A percentile compares a stretch with the other conserved stretches of the same genome.
These are phyloP conservation scores for Agapostemon virescens DNA, from an alignment of 2,888 invertebrate species.

Conservation along the genomic window DNA sequence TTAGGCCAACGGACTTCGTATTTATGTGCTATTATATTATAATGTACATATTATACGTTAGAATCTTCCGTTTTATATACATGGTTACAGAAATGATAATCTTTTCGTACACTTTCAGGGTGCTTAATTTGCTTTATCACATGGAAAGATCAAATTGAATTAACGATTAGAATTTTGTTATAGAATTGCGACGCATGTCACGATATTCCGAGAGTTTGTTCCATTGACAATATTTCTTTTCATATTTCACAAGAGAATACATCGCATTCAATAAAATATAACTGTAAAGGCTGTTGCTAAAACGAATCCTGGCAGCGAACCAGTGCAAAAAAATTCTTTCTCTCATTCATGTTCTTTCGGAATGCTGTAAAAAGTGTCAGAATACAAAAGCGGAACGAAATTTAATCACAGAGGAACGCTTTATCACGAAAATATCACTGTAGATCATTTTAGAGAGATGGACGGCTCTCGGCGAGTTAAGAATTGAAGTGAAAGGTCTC, in stretches of 20 bases:
- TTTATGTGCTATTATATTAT: neutral
- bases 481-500: slow-evolving; percentile 25
- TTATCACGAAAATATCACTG: neutral
- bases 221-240: too few species aligned
- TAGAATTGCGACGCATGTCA: neutral
- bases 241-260: too few species aligned
- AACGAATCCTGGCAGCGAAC: too few species aligned
- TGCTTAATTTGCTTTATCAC: too few species aligned
- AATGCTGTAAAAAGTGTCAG: neutral
- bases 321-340: neutral
- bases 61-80: too few species aligned
- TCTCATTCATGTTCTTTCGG: neutral
- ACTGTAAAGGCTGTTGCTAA: too few species aligned
- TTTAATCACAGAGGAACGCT: neutral
- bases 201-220: too few species aligned
- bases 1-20: neutral
- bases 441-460: too few species aligned
- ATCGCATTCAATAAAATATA: neutral
- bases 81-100: too few species aligned
- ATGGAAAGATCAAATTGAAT: neutral
- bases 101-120: too few species aligned
- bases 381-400: neutral
- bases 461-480: neutral
- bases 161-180: neutral
- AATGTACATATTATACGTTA: too few species aligned